Evolutionary conservation across 2,113 vertebrate genomes (phyloP).

Genomic region (Anoplopoma fimbria): DNA sequence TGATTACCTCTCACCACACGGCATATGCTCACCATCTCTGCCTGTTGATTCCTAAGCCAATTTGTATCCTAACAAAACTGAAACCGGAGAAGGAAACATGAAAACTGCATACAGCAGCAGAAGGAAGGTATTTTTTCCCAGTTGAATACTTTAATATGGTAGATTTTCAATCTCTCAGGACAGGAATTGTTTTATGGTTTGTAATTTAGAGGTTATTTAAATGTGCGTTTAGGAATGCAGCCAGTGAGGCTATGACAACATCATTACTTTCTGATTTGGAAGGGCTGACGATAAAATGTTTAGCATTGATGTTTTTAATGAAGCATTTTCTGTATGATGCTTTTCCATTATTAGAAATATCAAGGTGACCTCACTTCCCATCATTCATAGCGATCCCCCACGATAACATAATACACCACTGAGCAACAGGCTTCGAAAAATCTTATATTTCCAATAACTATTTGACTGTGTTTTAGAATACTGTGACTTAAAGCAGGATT

Average conservation of each 20-base stretch:
- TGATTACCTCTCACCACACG: not conserved
- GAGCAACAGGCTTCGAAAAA: slow-evolving; percentile 13
- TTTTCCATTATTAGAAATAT: slow-evolving; percentile 11
- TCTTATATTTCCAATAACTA: not conserved
- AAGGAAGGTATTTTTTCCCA: slow-evolving; percentile 10
- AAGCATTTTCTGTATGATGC: slow-evolving; percentile 25
- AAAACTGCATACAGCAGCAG: not conserved
- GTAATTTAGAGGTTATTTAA: not conserved
- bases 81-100: not conserved
- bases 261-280: slow-evolving; percentile 37
- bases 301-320: slow-evolving; percentile 31
- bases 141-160: not conserved
- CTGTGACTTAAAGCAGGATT: not conserved
- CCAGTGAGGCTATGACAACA: slow-evolving; percentile 1
- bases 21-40: not conserved
- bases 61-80: not conserved
- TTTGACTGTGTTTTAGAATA: not conserved
- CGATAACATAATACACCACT: not conserved
- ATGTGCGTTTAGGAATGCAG: not conserved
- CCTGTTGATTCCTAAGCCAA: not conserved
- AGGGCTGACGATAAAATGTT: slow-evolving; percentile 28
- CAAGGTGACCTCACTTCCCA: slow-evolving; percentile 47
- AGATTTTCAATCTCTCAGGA: not conserved
- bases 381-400: slow-evolving; percentile 8
- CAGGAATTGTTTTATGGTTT: slow-evolving; percentile 1